These are phyloP conservation scores for Zaprionus nigranus DNA, from an alignment of 1,140 invertebrate species.

Conservation along the genomic window DNA sequence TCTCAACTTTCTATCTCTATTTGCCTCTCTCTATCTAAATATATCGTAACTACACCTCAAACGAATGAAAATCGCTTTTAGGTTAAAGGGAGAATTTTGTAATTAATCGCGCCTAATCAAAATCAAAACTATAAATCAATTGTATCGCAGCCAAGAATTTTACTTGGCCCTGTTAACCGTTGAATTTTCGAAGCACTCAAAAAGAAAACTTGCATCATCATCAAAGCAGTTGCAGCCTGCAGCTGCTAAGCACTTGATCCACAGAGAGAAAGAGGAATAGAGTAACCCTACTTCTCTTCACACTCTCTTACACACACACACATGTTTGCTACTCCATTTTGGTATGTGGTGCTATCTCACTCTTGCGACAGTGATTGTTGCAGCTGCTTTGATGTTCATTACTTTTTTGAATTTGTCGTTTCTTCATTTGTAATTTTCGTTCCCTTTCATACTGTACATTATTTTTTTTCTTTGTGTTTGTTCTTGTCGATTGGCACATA, in stretches of 20 bases:
- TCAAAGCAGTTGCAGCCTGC: constrained; percentile 44
- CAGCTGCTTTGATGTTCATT: constrained; percentile 44
- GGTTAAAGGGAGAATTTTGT: constrained; percentile 83
- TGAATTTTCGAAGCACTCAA: constrained; percentile 79
- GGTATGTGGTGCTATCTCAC: constrained; percentile 29
- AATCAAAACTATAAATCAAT: constrained; percentile 35
- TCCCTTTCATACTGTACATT: constrained; percentile 68
- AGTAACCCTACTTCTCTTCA: neutral
- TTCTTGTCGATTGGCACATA: constrained; percentile 73
- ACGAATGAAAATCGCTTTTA: constrained; percentile 77
- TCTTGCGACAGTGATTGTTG: constrained; percentile 18
- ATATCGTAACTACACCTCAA: constrained; percentile 59
- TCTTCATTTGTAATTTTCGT: constrained; percentile 73
- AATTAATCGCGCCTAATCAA: constrained; percentile 71
- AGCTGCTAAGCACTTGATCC: constrained; percentile 1
- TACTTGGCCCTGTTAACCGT: constrained; percentile 67
- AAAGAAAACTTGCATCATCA: constrained; percentile 71
- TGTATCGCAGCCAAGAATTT: constrained; percentile 48
- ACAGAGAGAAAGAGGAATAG: constrained; percentile 15
- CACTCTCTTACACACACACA: constrained; percentile 11
- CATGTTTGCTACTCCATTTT: constrained; percentile 22
- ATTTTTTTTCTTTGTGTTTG: constrained; percentile 60
- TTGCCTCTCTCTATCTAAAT: constrained; percentile 54
- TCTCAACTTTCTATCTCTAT: constrained; percentile 64
- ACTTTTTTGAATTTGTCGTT: constrained; percentile 39